Evolutionary conservation across 2,113 vertebrate species (phyloP).

Genomic region (Equus przewalskii): DNA sequence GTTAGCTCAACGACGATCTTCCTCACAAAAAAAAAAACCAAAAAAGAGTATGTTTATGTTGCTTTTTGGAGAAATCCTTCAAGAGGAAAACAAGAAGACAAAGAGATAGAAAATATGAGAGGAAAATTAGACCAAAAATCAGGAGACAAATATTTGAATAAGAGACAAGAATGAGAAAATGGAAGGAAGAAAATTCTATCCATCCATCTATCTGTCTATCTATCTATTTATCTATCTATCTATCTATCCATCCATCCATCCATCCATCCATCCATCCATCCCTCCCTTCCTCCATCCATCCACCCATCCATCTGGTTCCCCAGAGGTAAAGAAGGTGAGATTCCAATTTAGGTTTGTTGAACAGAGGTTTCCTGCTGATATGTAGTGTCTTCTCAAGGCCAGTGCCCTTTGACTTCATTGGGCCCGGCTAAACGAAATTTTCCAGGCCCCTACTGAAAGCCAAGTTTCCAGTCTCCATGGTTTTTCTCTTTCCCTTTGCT

Average conservation of each 20-base stretch:
- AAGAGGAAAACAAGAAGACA: background rate
- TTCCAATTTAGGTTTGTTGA: background rate
- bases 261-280: background rate
- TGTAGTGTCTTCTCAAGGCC: background rate
- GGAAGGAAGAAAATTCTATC: background rate
- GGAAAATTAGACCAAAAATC: background rate
- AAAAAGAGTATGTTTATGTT: background rate
- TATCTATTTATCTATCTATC: no score
- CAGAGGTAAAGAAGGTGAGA: background rate
- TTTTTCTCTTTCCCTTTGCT: background rate
- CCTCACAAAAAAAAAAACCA: no score
- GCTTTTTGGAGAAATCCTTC: slow-evolving; percentile 29
- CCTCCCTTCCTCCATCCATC: background rate
- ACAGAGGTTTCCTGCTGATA: background rate
- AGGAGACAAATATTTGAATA: background rate
- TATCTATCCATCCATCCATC: background rate
- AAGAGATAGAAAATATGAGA: background rate
- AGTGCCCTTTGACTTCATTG: background rate
- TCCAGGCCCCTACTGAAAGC: background rate
- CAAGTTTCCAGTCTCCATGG: background rate
- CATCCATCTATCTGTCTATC: background rate
- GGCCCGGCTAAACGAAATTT: background rate
- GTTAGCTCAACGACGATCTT: no score
- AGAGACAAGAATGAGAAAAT: background rate
- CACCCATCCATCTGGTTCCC: background rate